Base-by-base conservation (phyloP, 1,140 invertebrate genomes). In the Mylabris phalerata region DNA sequence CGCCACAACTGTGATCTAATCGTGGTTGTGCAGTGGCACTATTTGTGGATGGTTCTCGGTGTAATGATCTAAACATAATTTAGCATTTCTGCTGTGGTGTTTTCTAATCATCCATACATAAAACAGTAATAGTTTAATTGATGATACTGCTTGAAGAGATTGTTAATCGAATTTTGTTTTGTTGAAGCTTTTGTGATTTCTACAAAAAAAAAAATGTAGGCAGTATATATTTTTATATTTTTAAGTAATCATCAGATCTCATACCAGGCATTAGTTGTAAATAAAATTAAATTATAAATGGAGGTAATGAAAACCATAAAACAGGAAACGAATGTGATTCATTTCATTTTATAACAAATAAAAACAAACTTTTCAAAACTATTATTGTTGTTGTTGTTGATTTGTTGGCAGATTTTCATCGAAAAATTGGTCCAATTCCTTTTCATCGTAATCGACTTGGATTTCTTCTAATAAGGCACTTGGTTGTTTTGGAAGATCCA, bases 401-500 rank as follows among this genome's bases (percentile, higher is more conserved):
- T 19, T 19, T 19, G 19, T 19, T 19, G 19, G 19, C 19, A 19
- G 19, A 19, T 19, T 19, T 1, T 19, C 66, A 45, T 66, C 64
- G 45, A 74, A 70, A 65, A 74, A 74, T 43, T 65, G 56, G 38
- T 73, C 67, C 19, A 74, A 51, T 51, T 73, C 72, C 13, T 65
- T 68, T 62, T 70, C 62, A 55, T 74, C 70, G 56, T 65, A 70
- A 63, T 73, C 72, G 11, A 74, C 48, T 59, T 74, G 65, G 27
- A 74, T 72, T 64, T 74, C 71, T 62, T 74, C 72, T 50, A 73
- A 50, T 61, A 73, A 69, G 57, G 70, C 69, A 60, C 67, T 69
- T 40, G 65, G 62, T 61, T 72, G 69, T 55, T 65, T 68, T n/a
- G 57, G 46, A 43, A 69, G 58, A 59, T 69, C 61, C 9, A 71